Evolutionary conservation across 2,888 invertebrate genomes (phyloP), one percentile per base, ranked within the genome.

Genomic region (Drosophila paranaensis): DNA sequence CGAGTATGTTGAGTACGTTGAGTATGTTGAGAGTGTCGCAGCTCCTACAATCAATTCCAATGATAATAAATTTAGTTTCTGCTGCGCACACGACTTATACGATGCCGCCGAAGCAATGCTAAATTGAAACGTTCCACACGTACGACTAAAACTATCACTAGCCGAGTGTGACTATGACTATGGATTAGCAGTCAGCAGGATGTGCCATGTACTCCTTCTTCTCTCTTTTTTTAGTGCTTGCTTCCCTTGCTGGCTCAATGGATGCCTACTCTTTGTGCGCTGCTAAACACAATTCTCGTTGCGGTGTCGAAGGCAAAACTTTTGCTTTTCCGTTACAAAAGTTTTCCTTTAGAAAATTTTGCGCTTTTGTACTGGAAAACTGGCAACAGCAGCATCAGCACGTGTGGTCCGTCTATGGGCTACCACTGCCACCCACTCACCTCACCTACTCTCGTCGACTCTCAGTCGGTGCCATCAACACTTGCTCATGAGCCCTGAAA

Each of bases 121-220:
- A 88, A 85, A 85, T 89, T 86, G 89, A 89, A 86, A 89, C 79
- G 87, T 86, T 86, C 84, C 89, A 86, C 86, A 86, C 86, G 86
- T 86, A 86, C 86, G 86, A 79, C 84, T 89, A 87, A 87, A 86
- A 86, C 87, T 89, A 86, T 86, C 86, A 79, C 84, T 86, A 81
- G 81, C 74, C 79, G 74, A 81, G 82, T 86, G 89, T 89, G 84
- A 81, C 87, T 81, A 81, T 77, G 87, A 67, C 87, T 75, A 87
- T 78, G 87, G 87, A 86, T 88, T 85, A 85, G 84, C 75, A 86
- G 85, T 56, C 68, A 68, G 68, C 77, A 80, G 77, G 82, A 88
- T 79, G 86, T 88, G 77, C 65, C 57, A 62, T 72, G 72, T 45
- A 74, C 53, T 58, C 55, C 53, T 53, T 43, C 43, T 14, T 40